Percentiles rank a stretch among this genome's conserved stretches.
phyloP scores from a whole-genome alignment of 2,797 vertebrate species.

The Leptodactylus fallax region DNA sequence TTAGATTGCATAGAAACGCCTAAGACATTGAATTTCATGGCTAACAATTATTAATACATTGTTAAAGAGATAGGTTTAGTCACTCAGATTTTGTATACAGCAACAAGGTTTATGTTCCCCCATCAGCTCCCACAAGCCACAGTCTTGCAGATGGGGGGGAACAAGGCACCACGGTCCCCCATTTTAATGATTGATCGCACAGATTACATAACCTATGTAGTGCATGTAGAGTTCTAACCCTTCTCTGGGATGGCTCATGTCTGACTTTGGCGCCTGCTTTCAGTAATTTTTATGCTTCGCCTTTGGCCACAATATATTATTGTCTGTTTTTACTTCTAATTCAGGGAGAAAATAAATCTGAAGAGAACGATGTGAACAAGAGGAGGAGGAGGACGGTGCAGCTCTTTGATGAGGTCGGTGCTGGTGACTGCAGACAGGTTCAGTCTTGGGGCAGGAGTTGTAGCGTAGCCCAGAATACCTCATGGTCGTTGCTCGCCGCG shows the following conservation, averaged over 20 bases:
- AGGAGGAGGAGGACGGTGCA: conserved; percentile 83
- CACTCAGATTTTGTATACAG: too few species aligned
- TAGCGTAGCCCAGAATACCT: not conserved
- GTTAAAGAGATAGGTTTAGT: too few species aligned
- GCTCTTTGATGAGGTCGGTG: conserved; percentile 87
- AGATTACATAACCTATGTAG: too few species aligned
- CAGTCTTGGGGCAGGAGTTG: not conserved
- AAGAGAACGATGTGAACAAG: conserved; percentile 88
- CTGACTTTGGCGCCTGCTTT: not conserved
- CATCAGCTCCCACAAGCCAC: too few species aligned
- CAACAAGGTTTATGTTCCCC: too few species aligned
- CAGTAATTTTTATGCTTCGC: not conserved
- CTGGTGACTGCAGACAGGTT: not conserved
- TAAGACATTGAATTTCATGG: too few species aligned
- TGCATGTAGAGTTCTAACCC: too few species aligned
- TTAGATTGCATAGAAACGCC: too few species aligned
- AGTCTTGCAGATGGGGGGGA: too few species aligned
- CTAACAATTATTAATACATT: too few species aligned
- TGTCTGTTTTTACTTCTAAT: conserved; percentile 11
- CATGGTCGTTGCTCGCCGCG: not conserved
- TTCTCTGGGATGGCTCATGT: not conserved
- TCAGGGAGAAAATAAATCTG: conserved; percentile 86
- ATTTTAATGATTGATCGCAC: too few species aligned
- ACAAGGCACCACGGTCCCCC: too few species aligned
- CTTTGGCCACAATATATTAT: not conserved